phyloP scores from a whole-genome alignment of 2,113 vertebrate genomes.

The Loxodonta africana region DNA sequence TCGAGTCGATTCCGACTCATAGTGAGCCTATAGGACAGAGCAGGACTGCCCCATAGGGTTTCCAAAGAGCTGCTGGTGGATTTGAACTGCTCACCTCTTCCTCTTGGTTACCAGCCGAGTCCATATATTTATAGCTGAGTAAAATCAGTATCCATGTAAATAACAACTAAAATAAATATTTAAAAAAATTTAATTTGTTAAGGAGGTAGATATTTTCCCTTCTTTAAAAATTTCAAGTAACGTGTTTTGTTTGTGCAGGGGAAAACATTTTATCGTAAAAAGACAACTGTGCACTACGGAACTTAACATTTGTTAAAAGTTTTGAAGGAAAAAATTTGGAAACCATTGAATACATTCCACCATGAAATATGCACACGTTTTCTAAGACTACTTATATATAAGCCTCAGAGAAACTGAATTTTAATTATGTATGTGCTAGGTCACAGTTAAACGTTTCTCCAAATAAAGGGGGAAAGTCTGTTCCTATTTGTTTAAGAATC shows the following conservation, averaged over 20 bases:
- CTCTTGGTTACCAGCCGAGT: not conserved
- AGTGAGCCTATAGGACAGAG: too few relatives aligned
- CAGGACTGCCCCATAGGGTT: too few relatives aligned
- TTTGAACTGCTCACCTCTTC: not conserved
- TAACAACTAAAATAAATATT: not conserved
- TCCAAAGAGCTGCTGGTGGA: not conserved
- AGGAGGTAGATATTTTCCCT: not conserved
- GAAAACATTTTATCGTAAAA: slow-evolving; percentile 21
- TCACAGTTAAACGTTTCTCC: not conserved
- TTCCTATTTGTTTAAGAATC: not conserved
- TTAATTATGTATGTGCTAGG: not conserved
- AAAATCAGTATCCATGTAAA: not conserved
- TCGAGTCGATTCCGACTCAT: too few relatives aligned
- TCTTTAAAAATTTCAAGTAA: not conserved
- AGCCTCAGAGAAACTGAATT: not conserved
- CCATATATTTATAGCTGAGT: not conserved
- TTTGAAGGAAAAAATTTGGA: slow-evolving; percentile 5
- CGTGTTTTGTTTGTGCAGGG: slow-evolving; percentile 36
- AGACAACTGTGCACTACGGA: not conserved
- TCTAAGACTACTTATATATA: not conserved
- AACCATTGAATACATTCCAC: not conserved
- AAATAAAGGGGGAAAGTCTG: slow-evolving; percentile 29
- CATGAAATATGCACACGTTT: not conserved
- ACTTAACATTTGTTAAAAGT: not conserved
- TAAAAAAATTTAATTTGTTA: not conserved